Base-by-base conservation (phyloP, 2,888 invertebrate genomes). In the Andrena chrysosceles region DNA sequence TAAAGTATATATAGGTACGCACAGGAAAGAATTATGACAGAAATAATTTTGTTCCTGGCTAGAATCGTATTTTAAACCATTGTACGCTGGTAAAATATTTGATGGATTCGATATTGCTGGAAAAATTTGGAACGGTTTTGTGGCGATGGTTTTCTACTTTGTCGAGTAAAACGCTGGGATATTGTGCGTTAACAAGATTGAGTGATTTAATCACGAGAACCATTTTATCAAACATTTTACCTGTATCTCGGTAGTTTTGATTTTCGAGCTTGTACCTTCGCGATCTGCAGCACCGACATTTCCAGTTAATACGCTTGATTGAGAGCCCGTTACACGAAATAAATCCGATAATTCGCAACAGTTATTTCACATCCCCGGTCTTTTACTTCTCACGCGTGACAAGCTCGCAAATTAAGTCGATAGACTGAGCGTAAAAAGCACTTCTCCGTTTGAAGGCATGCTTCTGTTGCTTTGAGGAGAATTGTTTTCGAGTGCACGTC, bases 401-500 rank as follows among this genome's bases (percentile, higher is more conserved):
- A 20, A 33, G 52, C 52, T 62, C 67, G 54, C 63, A 62, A 80
- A 71, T 80, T 75, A 52, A 59, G 31, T 33, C 67, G 70, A 42
- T 59, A 68, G 70, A 82, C 67, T 49, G 69, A 69, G 42, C 42
- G 70, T 60, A 64, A 68, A 69, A 64, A 72, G 64, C 49, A 64
- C 35, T 63, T 54, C 29, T 60, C 31, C 72, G 71, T 68, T 69
- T 60, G 48, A 68, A 52, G 75, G 54, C 64, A 72, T 76, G 60
- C 59, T 68, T 71, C 59, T 60, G 68, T 60, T 64, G 60, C 62
- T 63, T 72, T 71, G 59, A 63, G 48, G 59, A 33, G 78, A 76
- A 83, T 64, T 83, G 81, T 81, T 76, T 76, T 54, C 68, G 68
- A 72, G 71, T 69, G 64, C 60, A 35, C 59, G 64, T 73, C 71